Percentiles rank a stretch among this genome's conserved stretches.
These are phyloP conservation scores for Pygoscelis antarcticus DNA, from an alignment of 2,113 vertebrate genomes.

Conservation along the genomic window DNA sequence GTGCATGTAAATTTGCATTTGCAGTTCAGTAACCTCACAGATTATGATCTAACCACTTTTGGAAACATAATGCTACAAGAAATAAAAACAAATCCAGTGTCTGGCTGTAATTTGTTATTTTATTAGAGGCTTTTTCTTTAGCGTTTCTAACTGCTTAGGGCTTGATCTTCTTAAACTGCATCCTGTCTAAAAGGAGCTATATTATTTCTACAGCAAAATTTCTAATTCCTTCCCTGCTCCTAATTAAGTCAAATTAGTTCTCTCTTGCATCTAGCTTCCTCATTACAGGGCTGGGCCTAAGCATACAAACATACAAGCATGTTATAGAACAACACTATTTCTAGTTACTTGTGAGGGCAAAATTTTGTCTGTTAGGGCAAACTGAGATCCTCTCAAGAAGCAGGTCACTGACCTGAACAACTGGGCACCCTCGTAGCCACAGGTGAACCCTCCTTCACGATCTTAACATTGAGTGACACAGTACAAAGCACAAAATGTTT, in stretches of 20 bases:
- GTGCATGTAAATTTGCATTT: conserved; percentile 37
- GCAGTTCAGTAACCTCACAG: conserved; percentile 41
- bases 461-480: background rate
- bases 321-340: background rate
- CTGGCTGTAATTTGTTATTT: conserved; percentile 25
- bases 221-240: background rate
- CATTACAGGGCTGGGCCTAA: background rate
- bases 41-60: conserved; percentile 47
- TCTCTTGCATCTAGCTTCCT: background rate
- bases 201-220: conserved; percentile 5
- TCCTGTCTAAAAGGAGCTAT: background rate
- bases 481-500: background rate
- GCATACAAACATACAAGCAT: background rate
- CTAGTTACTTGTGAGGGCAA: background rate
- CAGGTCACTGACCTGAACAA: background rate
- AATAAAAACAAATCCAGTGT: conserved; percentile 38
- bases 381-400: background rate
- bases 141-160: background rate
- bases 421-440: background rate
- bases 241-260: conserved; percentile 35
- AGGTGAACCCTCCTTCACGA: background rate
- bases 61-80: conserved; percentile 30
- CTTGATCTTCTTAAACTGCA: conserved; percentile 16
- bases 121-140: conserved; percentile 19
- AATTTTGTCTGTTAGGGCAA: background rate